phyloP scores from a whole-genome alignment of 1,140 invertebrate species.

The Gyrodactylus bullatarudis region DNA sequence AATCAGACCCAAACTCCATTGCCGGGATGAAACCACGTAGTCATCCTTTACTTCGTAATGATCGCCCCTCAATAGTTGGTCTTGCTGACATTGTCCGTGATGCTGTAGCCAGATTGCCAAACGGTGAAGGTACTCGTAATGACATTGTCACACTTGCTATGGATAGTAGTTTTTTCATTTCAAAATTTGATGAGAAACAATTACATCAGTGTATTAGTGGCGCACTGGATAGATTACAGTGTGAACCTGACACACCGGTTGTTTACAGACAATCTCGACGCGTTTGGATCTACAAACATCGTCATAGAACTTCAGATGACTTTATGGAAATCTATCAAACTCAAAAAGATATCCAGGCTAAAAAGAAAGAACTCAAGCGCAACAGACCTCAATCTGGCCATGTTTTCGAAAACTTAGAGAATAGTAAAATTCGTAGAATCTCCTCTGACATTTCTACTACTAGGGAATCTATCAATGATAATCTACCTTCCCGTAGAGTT shows the following conservation, averaged over 20 bases:
- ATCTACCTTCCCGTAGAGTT: background rate
- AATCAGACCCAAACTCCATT: background rate
- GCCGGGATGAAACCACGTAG: slow-evolving; percentile 35
- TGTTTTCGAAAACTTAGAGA: background rate
- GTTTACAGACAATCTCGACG: slow-evolving; percentile 59
- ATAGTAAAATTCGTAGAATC: background rate
- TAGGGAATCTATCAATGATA: background rate
- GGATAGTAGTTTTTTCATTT: slow-evolving; percentile 26
- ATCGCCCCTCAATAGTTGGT: slow-evolving; percentile 27
- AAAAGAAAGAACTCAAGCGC: background rate
- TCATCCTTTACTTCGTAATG: slow-evolving; percentile 41
- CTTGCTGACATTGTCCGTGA: slow-evolving; percentile 33
- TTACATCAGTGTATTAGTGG: slow-evolving; percentile 28
- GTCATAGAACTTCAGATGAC: slow-evolving; percentile 36
- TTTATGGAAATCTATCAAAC: background rate
- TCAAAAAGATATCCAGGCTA: background rate
- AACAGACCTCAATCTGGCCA: background rate
- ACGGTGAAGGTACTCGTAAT: slow-evolving; percentile 51
- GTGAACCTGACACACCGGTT: slow-evolving; percentile 46
- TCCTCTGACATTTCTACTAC: background rate
- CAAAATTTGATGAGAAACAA: background rate
- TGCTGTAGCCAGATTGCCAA: slow-evolving; percentile 56
- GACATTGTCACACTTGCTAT: slow-evolving; percentile 49
- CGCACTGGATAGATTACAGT: slow-evolving; percentile 49
- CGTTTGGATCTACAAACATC: slow-evolving; percentile 57